Evolutionary conservation across 2,797 vertebrate species (phyloP), one percentile per base, ranked within the genome.

Genomic region (Ceryle rudis): DNA sequence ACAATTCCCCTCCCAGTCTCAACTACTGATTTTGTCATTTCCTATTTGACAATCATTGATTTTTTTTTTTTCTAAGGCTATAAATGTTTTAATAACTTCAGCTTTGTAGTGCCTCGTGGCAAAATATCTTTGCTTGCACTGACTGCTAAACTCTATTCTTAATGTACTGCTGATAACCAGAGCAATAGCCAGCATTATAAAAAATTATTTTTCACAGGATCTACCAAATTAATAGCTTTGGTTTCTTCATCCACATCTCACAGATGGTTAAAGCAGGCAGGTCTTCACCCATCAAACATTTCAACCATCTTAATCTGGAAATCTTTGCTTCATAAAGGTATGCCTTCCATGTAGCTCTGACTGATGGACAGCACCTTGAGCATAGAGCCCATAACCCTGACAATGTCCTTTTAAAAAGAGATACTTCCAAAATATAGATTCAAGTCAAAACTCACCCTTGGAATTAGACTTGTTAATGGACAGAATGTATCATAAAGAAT

Each of bases 31-130:
- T 95, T 90, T 75, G 67, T 95, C 93, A 92, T 86, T 92, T 89
- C 73, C 72, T 80, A 84, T 93, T 96, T 96, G 92, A 96, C 67
- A 97, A 91, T 94, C 88, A 95, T 46, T 95, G 86, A 93, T 92
- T 94, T 89, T 67, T 66, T 89, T 67, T 66, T 91, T 93, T 93
- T 79, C 93, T 81, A 81, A 75, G 83, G 91, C 89, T 89, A 93
- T 95, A 97, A 96, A 97, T 96, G 89, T 96, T 97, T 97, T 97
- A 97, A 96, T 96, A 96, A 95, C 90, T 95, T 97, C 90, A 94
- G 90, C 81, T 95, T 94, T 81, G 86, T 93, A 96, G 82, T 91
- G 95, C 90, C 87, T 95, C 52, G 46, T 96, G 87, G 96, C 92
- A 90, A 97, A 97, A 96, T 95, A 89, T 86, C 77, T 95, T 95